Percentiles rank a stretch among this genome's conserved stretches.
These are phyloP conservation scores for Neogale vison DNA, from an alignment of 2,113 vertebrate species.

Conservation along the genomic window DNA sequence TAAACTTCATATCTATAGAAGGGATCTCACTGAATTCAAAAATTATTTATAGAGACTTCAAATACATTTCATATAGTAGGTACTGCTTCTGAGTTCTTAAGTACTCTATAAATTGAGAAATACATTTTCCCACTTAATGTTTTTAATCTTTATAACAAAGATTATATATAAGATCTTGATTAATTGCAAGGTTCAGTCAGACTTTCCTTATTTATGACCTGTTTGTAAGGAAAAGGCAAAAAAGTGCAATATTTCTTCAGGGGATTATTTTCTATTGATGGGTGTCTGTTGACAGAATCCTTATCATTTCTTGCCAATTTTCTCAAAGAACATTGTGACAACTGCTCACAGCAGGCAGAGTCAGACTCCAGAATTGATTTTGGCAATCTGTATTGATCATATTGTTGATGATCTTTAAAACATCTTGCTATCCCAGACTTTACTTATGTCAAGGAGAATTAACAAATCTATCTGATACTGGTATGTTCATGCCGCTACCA, in stretches of 20 bases:
- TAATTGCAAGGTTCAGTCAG: neutral
- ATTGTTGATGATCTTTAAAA: slow-evolving; percentile 79
- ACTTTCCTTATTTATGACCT: slow-evolving; percentile 13
- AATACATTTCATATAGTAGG: neutral
- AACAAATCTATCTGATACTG: slow-evolving; percentile 66
- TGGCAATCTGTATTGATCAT: slow-evolving; percentile 78
- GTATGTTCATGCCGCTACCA: slow-evolving; percentile 65
- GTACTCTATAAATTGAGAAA: neutral
- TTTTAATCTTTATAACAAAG: neutral
- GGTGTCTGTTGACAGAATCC: slow-evolving; percentile 71
- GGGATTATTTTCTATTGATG: slow-evolving; percentile 69
- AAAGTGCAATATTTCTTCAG: slow-evolving; percentile 5
- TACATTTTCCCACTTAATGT: neutral
- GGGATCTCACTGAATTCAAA: neutral
- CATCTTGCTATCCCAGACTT: slow-evolving; percentile 77
- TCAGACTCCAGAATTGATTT: slow-evolving; percentile 76
- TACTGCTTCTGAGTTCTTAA: slow-evolving; percentile 1
- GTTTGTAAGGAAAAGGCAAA: slow-evolving; percentile 64
- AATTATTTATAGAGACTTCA: neutral
- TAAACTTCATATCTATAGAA: neutral
- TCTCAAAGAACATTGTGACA: slow-evolving; percentile 77
- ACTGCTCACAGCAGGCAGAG: slow-evolving; percentile 76
- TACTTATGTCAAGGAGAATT: slow-evolving; percentile 73
- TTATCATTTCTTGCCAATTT: slow-evolving; percentile 71
- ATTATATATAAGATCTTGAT: neutral